These are phyloP conservation scores for Branchellion lobata DNA, from an alignment of 2,888 invertebrate genomes.

Conservation along the genomic window DNA sequence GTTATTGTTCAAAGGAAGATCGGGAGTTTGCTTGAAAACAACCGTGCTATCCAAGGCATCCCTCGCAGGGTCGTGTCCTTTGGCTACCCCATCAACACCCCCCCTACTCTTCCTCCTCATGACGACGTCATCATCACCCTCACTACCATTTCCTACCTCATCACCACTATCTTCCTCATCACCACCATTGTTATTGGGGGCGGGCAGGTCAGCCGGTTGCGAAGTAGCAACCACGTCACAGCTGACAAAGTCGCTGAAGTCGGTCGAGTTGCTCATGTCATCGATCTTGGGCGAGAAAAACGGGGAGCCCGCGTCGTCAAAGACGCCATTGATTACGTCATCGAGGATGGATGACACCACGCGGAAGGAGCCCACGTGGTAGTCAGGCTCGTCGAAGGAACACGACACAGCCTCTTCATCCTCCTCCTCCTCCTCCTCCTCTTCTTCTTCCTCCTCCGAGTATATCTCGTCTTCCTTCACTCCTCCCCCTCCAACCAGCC, in stretches of 20 bases:
- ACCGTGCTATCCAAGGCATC: background rate
- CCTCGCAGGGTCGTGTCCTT: background rate
- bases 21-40: too few relatives aligned
- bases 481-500: background rate
- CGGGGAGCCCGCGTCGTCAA: background rate
- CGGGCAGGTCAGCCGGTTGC: constrained; percentile 11
- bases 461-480: background rate
- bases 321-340: constrained; percentile 20
- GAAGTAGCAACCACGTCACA: background rate
- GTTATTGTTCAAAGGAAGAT: too few relatives aligned
- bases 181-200: background rate
- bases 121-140: constrained; percentile 53
- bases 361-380: background rate
- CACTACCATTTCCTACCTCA: constrained; percentile 54
- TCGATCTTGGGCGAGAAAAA: background rate
- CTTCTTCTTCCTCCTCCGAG: background rate
- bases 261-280: background rate
- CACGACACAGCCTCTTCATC: background rate
- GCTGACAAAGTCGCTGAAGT: constrained; percentile 2
- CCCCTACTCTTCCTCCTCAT: background rate
- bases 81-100: background rate
- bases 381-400: constrained; percentile 15
- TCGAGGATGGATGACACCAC: constrained; percentile 7
- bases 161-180: constrained; percentile 38
- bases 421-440: background rate